Evolutionary conservation across 37 sponge, comb jelly and placozoan genomes (phyloP).

Genomic region (Beroe forskalii): DNA sequence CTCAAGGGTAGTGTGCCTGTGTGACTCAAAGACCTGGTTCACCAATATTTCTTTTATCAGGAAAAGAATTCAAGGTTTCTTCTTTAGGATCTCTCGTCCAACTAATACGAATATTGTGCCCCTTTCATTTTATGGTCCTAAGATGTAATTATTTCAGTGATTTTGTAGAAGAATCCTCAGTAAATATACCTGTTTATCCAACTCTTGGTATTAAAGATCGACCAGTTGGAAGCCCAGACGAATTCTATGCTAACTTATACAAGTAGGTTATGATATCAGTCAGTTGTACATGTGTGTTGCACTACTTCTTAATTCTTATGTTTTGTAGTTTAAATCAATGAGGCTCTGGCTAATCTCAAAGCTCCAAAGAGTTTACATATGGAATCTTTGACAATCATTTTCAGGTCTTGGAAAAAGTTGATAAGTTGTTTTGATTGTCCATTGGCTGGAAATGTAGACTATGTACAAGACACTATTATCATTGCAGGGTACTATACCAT

Average conservation of each 20-base stretch:
- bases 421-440: conserved; percentile 47
- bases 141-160: conserved; percentile 26
- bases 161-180: neutral
- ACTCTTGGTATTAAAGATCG: conserved; percentile 31
- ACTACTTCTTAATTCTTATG: no score
- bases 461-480: conserved; percentile 24
- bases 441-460: neutral
- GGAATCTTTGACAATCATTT: neutral
- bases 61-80: no score
- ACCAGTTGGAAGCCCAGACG: neutral
- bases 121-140: no score
- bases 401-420: conserved; percentile 10
- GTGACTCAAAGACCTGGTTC: no score
- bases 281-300: no score
- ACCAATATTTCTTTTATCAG: no score
- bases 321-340: no score
- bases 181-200: conserved; percentile 51
- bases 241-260: conserved; percentile 6
- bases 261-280: neutral
- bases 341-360: no score
- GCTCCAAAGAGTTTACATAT: neutral
- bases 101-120: no score
- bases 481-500: conserved; percentile 31
- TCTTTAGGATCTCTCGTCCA: no score
- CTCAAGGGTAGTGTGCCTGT: no score